Base-by-base conservation (phyloP, 2,888 invertebrate genomes). In the Drepanosiphum platanoidis region DNA sequence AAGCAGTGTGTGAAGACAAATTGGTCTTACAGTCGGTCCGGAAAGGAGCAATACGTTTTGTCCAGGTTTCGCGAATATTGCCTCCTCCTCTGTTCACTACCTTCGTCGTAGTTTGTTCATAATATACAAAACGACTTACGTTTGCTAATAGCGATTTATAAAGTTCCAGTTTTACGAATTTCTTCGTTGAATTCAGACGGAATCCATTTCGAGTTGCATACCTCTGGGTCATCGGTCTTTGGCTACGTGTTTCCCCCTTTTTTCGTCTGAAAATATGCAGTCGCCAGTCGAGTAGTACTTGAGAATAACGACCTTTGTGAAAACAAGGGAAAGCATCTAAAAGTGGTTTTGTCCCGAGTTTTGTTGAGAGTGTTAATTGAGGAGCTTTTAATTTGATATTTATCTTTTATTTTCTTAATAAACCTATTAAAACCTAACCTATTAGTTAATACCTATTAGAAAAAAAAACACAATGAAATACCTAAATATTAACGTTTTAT, bases 41-140 rank as follows among this genome's bases (percentile, higher is more conserved):
- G 75, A 84, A 75, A 75, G 83, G 75, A 84, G 83, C 64, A 84
- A 75, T 84, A 84, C 18, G 66, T 84, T 75, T 83, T 15, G 64
- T 46, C 72, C 75, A 52, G 75, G 75, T 75, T 75, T 75, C 66
- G 34, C 36, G 66, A 75, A 74, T 84, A 84, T 66, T 52, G 46
- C 66, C 27, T 34, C 8, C 46, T 58, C 22, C 34, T n/a, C 27
- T 5, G 66, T n/a, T 36, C 58, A n/a, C 42, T n/a, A 11, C 81
- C 36, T 18, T 52, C 71, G 39, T 71, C 81, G 39, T 68, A 58
- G 52, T 22, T 71, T 71, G 74, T 82, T 82, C 46, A 64, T 82
- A 82, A 82, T 82, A 74, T 82, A 82, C 82, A 82, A 82, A 74
- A 82, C 61, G 64, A 42, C 72, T 22, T 4, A 2, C 42, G 27